Base-by-base conservation (phyloP, 2,113 vertebrate species). In the Tautogolabrus adspersus region DNA sequence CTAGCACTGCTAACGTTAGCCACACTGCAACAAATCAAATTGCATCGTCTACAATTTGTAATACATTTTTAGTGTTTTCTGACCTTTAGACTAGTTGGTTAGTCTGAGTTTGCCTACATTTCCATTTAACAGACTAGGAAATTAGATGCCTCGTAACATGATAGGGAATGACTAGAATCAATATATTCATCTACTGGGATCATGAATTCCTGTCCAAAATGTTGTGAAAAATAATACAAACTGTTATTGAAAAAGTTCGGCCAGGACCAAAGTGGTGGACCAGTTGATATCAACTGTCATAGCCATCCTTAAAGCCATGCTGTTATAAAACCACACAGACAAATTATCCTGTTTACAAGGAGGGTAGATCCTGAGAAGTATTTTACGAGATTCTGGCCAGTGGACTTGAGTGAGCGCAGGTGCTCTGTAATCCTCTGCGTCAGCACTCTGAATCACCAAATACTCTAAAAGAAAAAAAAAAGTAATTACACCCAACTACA, bases 341-440 rank as follows among this genome's bases (percentile, higher is more conserved):
- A 75, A 30, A 42, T 38, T 69, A 34, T 66, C 8, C 30, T 56
- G 26, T 49, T 70, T 52, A 62, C 46, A 44, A 67, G 34, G 8
- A 0, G 22, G 30, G 0, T 56, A 38, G 59, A 70, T 61, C 6
- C 13, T 26, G 11, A 42, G 30, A 54, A n/a, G 44, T 60, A 15
- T 66, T 55, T 74, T 56, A 76, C n/a, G 42, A 66, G 52, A 6
- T 60, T 72, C 37, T 52, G 68, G 30, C 21, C 56, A 51, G 51
- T 12, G 55, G 18, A 30, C 8, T 4, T 79, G 60, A 82, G 23
- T 51, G 42, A 75, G 67, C 8, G 18, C 77, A 88, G 87, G 87
- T 90, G 84, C 70, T 46, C 58, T 75, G 46, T 75, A 46, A 77
- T 82, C 56, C 65, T 65, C 46, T 69, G 44, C 3, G 44, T 75